Percentiles rank a stretch among this genome's conserved stretches.
Evolutionary conservation across 2,113 vertebrate species (phyloP).

Genomic region (Oreocharis arfaki): DNA sequence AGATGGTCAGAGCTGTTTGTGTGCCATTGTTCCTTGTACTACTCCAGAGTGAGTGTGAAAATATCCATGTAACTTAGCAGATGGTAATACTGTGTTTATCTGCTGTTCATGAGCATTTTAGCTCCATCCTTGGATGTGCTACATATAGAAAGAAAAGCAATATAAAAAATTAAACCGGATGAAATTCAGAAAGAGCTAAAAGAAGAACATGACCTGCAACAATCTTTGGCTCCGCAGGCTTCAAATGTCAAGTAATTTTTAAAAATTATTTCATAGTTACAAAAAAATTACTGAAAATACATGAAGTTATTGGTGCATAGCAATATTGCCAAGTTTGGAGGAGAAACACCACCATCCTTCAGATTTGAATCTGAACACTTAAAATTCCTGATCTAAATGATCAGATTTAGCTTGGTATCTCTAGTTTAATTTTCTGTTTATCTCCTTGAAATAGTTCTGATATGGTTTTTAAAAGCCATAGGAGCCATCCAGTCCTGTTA

Average conservation of each 20-base stretch:
- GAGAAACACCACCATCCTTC: background rate
- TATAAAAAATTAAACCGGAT: constrained; percentile 9
- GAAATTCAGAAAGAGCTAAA: background rate
- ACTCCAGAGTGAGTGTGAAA: background rate
- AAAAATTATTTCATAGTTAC: background rate
- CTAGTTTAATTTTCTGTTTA: background rate
- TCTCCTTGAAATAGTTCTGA: background rate
- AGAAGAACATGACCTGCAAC: background rate
- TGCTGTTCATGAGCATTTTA: constrained; percentile 29
- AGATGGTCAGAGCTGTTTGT: background rate
- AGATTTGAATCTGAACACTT: background rate
- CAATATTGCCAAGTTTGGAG: background rate
- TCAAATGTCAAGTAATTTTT: constrained; percentile 64
- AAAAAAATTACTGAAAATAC: background rate
- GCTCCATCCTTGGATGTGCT: constrained; percentile 48
- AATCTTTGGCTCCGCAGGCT: constrained; percentile 10
- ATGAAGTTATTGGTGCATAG: background rate
- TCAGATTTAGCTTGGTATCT: background rate
- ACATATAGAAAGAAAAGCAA: constrained; percentile 57
- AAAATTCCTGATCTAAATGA: background rate
- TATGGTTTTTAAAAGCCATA: background rate
- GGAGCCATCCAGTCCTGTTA: background rate
- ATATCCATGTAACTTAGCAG: background rate
- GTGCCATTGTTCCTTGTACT: background rate
- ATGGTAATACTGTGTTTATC: background rate